phyloP scores from a whole-genome alignment of 2,797 vertebrate genomes.

The Meriones psammophilus region DNA sequence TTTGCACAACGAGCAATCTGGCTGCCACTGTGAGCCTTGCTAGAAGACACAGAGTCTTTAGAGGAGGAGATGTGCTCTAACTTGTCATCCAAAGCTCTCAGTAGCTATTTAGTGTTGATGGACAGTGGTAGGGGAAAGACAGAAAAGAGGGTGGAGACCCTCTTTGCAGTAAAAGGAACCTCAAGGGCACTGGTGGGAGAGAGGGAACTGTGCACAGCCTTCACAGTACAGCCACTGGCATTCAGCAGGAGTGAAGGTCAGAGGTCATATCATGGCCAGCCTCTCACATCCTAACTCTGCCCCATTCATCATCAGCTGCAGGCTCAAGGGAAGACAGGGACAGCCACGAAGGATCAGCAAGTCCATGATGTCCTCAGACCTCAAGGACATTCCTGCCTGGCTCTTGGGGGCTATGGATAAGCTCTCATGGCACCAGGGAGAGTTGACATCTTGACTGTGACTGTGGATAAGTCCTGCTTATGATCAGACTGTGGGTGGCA shows the following conservation, averaged over 20 bases:
- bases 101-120: not conserved
- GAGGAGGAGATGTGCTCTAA: not conserved
- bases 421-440: not conserved
- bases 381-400: not conserved
- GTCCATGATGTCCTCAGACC: not conserved
- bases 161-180: too few relatives aligned
- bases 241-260: not conserved
- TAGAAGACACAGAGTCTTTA: not conserved
- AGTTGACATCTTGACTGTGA: not conserved
- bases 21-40: not conserved
- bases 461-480: not conserved
- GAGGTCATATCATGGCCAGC: not conserved
- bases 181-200: not conserved
- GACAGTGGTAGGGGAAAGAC: not conserved
- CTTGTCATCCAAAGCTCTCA: not conserved
- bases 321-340: not conserved
- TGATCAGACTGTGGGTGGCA: not conserved
- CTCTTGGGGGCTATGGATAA: not conserved
- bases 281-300: not conserved
- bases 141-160: not conserved
- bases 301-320: not conserved
- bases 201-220: not conserved
- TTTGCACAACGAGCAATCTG: not conserved
- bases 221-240: not conserved
- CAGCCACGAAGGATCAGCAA: not conserved